Conservation (phyloP, 2,888 invertebrate species). For the Neoascia interrupta region DNA sequence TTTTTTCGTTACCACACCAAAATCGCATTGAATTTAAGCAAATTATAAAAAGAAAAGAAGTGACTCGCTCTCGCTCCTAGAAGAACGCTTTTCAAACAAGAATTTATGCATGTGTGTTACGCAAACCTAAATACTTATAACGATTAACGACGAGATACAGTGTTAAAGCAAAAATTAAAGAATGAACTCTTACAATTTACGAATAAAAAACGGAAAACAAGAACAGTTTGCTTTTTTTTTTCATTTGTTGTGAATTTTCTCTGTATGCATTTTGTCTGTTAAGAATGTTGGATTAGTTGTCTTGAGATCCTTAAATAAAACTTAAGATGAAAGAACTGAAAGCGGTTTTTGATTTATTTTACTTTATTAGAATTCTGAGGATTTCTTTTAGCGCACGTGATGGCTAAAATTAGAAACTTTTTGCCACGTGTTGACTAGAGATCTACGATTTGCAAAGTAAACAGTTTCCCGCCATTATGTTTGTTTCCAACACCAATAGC, state of each 20-base stretch:
- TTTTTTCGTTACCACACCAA: constrained; percentile 23
- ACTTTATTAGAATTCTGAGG: no score
- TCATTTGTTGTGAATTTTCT: background rate
- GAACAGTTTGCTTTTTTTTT: constrained; percentile 26
- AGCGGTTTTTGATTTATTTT: no score
- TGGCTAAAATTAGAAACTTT: no score
- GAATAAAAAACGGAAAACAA: constrained; percentile 46
- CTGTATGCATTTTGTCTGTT: constrained; percentile 47
- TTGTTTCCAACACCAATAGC: background rate
- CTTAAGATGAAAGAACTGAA: background rate
- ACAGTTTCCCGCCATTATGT: no score
- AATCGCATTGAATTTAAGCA: constrained; percentile 31
- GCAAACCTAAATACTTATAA: constrained; percentile 33
- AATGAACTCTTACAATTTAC: constrained; percentile 40
- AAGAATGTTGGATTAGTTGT: constrained; percentile 24
- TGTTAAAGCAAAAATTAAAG: constrained; percentile 22
- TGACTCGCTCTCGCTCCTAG: constrained; percentile 64
- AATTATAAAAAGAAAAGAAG: constrained; percentile 33
- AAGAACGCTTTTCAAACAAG: constrained; percentile 44
- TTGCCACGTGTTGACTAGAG: no score
- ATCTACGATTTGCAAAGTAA: no score
- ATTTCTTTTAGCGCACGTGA: no score
- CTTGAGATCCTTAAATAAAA: constrained; percentile 23
- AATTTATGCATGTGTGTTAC: constrained; percentile 44
- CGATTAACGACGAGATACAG: constrained; percentile 54